Conservation (phyloP, 1,140 invertebrate genomes). For the Ladona fulva region DNA sequence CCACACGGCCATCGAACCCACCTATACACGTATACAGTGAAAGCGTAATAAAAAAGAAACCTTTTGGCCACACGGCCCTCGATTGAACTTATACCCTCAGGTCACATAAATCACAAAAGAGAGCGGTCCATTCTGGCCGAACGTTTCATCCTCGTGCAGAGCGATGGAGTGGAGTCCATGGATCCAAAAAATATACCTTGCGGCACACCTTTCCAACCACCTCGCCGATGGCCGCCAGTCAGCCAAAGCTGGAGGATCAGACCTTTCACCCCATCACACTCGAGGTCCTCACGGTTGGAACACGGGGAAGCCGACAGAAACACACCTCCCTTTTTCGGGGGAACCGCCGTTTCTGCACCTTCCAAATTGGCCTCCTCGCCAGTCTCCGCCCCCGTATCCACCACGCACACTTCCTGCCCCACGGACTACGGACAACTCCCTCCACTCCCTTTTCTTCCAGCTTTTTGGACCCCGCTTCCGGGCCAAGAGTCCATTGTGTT, state of each 20-base stretch:
- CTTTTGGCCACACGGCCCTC: too few relatives aligned
- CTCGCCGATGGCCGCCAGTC: too few relatives aligned
- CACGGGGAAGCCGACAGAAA: not conserved
- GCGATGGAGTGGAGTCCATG: too few relatives aligned
- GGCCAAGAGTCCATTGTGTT: not conserved
- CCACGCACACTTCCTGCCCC: not conserved
- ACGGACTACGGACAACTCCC: not conserved
- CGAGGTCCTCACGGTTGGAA: not conserved
- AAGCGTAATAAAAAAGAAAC: too few relatives aligned
- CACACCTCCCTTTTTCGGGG: not conserved
- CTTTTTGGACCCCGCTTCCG: not conserved
- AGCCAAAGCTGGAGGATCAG: not conserved
- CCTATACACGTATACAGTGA: too few relatives aligned
- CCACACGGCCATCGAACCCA: too few relatives aligned
- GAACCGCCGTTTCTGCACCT: not conserved
- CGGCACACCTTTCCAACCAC: too few relatives aligned
- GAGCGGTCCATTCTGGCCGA: too few relatives aligned
- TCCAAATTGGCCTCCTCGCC: not conserved
- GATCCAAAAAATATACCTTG: too few relatives aligned
- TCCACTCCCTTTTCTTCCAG: not conserved
- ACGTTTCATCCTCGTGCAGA: too few relatives aligned
- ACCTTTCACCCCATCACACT: not conserved
- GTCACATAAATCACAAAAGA: too few relatives aligned
- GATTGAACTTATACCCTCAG: too few relatives aligned
- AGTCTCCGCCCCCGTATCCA: not conserved